A percentile compares a stretch with the other conserved stretches of the same genome.
phyloP scores from a whole-genome alignment of 2,797 vertebrate species.

The Smutsia temminckii region DNA sequence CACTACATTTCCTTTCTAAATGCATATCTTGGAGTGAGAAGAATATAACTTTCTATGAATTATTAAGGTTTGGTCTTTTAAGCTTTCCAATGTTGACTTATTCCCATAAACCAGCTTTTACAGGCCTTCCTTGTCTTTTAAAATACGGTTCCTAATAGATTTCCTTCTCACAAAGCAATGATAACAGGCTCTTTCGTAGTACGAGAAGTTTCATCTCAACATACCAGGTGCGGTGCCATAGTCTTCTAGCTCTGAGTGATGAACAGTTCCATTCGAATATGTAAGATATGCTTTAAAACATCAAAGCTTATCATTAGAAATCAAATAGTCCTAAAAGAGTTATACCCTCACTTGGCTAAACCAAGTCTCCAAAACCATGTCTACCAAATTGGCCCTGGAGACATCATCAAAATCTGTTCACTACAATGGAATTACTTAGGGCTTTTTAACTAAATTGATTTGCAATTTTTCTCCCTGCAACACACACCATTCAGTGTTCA shows the following conservation, averaged over 20 bases:
- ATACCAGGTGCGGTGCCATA: background rate
- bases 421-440: background rate
- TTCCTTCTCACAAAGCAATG: background rate
- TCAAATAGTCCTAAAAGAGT: constrained; percentile 22
- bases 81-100: background rate
- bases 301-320: constrained; percentile 45
- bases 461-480: background rate
- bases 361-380: constrained; percentile 25
- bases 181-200: background rate
- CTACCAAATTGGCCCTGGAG: constrained; percentile 5
- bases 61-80: background rate
- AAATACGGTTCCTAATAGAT: constrained; percentile 30
- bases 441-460: constrained; percentile 17
- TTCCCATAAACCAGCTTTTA: constrained; percentile 7
- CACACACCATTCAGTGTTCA: constrained; percentile 11
- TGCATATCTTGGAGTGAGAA: background rate
- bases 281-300: background rate
- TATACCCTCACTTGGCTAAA: background rate
- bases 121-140: constrained; percentile 2
- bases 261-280: constrained; percentile 8
- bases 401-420: background rate
- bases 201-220: background rate
- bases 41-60: background rate
- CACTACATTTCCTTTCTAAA: constrained; percentile 1
- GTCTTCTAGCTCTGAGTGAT: constrained; percentile 33